Evolutionary conservation across 2,113 vertebrate species (phyloP), one percentile per base, ranked within the genome.

Genomic region (Labrus mixtus): DNA sequence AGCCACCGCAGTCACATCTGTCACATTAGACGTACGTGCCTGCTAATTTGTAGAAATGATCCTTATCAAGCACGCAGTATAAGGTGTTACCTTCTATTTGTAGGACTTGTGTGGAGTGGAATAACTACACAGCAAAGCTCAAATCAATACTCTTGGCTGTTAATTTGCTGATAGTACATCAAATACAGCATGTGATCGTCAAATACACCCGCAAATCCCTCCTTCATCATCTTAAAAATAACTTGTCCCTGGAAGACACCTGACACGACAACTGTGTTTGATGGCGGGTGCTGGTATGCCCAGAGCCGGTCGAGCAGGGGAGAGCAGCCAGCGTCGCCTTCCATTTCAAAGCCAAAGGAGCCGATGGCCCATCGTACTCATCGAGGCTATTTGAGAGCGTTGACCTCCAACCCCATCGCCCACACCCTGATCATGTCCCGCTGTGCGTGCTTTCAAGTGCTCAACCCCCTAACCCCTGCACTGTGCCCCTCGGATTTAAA

Each of bases 191-290:
- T 68, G 68, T 54, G 81, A 74, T 71, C 41, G 23, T 81, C 55
- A 53, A 61, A 76, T 67, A 64, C 60, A 0, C 66, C 43, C 29
- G n/a, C 68, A 75, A 81, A 84, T 70, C 74, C 79, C 79, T 84
- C 77, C 65, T 72, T 79, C 83, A 75, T 85, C 82, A 54, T 85
- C 64, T 94, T 91, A 91, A 46, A 95, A 92, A 90, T 92, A 91
- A 92, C 84, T 87, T 93, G 90, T 81, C 90, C 79, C 6, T 61
- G 79, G 91, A 87, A 89, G 88, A 93, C 95, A 96, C 95, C 95
- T 95, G 96, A 95, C 95, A 88, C 88, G 88, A 93, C 96, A 96
- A 92, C 94, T 96, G 95, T 87, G 92, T 88, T 76, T 63, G 79
- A 85, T 60, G 88, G 79, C 89, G 68, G 84, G 82, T 83, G 90